Percentiles rank a stretch among this genome's conserved stretches.
These are phyloP conservation scores for Pachycephus smyrnensis DNA, from an alignment of 2,888 invertebrate genomes.

Conservation along the genomic window DNA sequence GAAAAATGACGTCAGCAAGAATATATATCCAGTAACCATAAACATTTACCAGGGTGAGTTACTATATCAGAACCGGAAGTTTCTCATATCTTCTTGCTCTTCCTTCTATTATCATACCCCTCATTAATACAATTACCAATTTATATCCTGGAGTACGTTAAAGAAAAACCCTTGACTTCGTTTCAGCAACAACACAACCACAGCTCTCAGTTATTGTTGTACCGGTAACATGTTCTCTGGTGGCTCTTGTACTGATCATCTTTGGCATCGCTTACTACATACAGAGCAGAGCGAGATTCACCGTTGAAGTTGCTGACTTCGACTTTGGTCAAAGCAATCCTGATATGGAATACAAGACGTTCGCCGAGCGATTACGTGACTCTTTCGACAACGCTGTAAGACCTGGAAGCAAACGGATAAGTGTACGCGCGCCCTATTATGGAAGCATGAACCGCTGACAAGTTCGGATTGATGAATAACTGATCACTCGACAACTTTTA, in stretches of 20 bases:
- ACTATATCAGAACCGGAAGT: constrained; percentile 10
- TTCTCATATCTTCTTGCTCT: constrained; percentile 10
- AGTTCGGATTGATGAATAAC: neutral
- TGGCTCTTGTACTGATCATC: constrained; percentile 85
- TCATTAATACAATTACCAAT: neutral
- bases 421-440: constrained; percentile 54
- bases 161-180: neutral
- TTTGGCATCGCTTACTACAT: constrained; percentile 90
- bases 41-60: constrained; percentile 85
- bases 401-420: constrained; percentile 51
- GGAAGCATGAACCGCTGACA: constrained; percentile 62
- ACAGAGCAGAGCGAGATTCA: constrained; percentile 83
- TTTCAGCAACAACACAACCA: constrained; percentile 79
- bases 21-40: constrained; percentile 78
- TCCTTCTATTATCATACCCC: constrained; percentile 10
- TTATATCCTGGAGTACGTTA: neutral
- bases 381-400: constrained; percentile 76
- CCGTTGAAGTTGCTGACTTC: constrained; percentile 90
- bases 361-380: constrained; percentile 83
- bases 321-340: constrained; percentile 86
- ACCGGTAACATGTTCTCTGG: constrained; percentile 84
- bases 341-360: constrained; percentile 89
- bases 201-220: constrained; percentile 91
- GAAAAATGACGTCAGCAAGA: constrained; percentile 80
- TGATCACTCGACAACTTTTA: neutral